A percentile compares a stretch with the other conserved stretches of the same genome.
Conservation (phyloP, 2,888 invertebrate genomes). For the Cyrtodaria siliqua region DNA sequence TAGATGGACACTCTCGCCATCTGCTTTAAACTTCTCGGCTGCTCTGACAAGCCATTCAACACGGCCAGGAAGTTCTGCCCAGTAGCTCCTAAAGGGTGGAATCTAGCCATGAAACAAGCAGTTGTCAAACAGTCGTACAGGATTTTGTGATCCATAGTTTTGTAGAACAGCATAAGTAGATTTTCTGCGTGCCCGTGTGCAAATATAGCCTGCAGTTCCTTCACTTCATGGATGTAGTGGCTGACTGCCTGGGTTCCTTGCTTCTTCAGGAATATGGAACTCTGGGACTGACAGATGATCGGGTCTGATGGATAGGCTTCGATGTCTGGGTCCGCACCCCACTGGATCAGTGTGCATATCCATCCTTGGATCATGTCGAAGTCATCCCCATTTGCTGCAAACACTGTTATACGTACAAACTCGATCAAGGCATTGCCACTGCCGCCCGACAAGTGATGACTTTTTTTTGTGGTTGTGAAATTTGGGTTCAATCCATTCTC, state of each 20-base stretch:
- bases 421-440: conserved; percentile 89
- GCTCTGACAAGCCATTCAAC: conserved; percentile 89
- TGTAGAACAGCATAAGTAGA: conserved; percentile 88
- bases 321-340: conserved; percentile 91
- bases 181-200: conserved; percentile 90
- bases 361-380: conserved; percentile 91
- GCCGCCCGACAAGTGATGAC: conserved; percentile 75
- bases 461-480: conserved; percentile 88
- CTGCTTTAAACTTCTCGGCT: conserved; percentile 91
- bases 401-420: conserved; percentile 89
- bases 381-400: conserved; percentile 90
- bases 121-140: conserved; percentile 90
- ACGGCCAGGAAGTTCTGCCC: conserved; percentile 83
- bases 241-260: conserved; percentile 87
- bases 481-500: conserved; percentile 90
- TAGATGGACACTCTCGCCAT: conserved; percentile 91
- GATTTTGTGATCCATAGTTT: conserved; percentile 89
- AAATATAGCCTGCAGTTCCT: conserved; percentile 88
- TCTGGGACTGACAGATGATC: conserved; percentile 87
- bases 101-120: conserved; percentile 88
- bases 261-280: conserved; percentile 87
- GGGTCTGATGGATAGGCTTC: conserved; percentile 87
- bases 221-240: conserved; percentile 89
- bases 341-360: conserved; percentile 90
- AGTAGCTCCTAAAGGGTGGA: conserved; percentile 88